Evolutionary conservation across 2,797 vertebrate species (phyloP), one percentile per base, ranked within the genome.

Genomic region (Hoplostethus atlanticus): DNA sequence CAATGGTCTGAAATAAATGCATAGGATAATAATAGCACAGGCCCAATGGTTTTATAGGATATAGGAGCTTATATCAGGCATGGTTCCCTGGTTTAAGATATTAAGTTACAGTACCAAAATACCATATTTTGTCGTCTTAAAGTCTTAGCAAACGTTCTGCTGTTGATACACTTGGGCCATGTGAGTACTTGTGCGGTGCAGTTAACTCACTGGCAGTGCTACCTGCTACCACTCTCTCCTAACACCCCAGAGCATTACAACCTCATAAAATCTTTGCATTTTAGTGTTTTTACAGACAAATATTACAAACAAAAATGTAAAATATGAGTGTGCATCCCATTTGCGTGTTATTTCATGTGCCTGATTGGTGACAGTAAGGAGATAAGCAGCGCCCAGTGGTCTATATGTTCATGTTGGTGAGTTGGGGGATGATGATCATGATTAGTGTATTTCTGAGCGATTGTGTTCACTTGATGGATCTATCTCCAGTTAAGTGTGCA

Each of bases 1-100:
- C 89, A 89, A 92, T 94, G 87, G 89, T 90, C 89, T 84, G 84
- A 85, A 85, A 90, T 89, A 88, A 89, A 88, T 82, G 81, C 81
- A 84, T 72, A 77, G 51, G 79, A 84, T 90, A 92, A 89, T 89
- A 90, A 91, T 93, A 91, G 87, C 84, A 30, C 30, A 3, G 64
- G 73, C 63, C 21, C 11, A 38, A 4, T 59, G 53, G 76, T 76
- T 89, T 90, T 86, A 11, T 78, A 79, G 84, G 81, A 88, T 84
- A 83, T 64, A 73, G 84, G 84, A 85, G 84, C 84, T 86, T 53
- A 3, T 44, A n/a, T 25, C 21, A 28, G 51, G 10, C 51, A 28
- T 55, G 30, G 13, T 31, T 15, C 28, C 30, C 15, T 55, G 12
- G 28, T 55, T 50, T 34, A 36, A 15, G 53, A 21, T 28, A 28